These are phyloP conservation scores for Scaptodrosophila lebanonensis DNA, from an alignment of 1,140 invertebrate species.

Conservation along the genomic window DNA sequence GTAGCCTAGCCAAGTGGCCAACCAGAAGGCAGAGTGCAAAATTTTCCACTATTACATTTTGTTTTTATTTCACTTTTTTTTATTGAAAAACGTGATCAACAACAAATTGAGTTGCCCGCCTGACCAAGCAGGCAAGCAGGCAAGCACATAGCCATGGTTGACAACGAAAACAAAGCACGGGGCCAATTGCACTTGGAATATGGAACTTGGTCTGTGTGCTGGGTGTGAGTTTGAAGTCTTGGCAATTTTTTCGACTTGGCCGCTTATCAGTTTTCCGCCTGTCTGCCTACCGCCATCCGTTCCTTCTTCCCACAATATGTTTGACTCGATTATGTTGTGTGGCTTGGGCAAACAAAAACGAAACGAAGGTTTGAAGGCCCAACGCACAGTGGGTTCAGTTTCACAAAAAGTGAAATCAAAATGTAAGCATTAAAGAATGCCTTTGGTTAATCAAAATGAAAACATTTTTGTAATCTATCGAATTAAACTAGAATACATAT, in stretches of 20 bases:
- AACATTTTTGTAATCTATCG: too few relatives aligned
- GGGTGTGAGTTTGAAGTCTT: too few relatives aligned
- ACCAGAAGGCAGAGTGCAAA: too few relatives aligned
- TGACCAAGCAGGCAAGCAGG: constrained; percentile 27
- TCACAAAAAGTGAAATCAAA: neutral
- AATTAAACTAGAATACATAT: too few relatives aligned
- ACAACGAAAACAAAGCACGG: neutral
- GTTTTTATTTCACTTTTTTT: constrained; percentile 8
- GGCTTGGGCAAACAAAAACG: constrained; percentile 50
- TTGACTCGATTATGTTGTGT: constrained; percentile 34
- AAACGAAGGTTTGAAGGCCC: constrained; percentile 38
- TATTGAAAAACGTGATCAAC: constrained; percentile 59
- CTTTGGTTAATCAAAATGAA: too few relatives aligned
- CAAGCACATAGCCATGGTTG: constrained; percentile 20
- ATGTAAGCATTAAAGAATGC: too few relatives aligned
- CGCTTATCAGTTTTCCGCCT: too few relatives aligned
- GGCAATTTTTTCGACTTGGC: too few relatives aligned
- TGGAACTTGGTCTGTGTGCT: too few relatives aligned
- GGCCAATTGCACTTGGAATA: neutral
- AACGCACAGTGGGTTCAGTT: constrained; percentile 1
- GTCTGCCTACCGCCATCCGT: too few relatives aligned
- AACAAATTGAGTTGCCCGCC: constrained; percentile 53
- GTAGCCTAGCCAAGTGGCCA: too few relatives aligned
- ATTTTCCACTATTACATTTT: too few relatives aligned
- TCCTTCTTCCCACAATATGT: constrained; percentile 24